These are phyloP conservation scores for Bombus waltoni DNA, from an alignment of 1,140 invertebrate species.

Conservation along the genomic window DNA sequence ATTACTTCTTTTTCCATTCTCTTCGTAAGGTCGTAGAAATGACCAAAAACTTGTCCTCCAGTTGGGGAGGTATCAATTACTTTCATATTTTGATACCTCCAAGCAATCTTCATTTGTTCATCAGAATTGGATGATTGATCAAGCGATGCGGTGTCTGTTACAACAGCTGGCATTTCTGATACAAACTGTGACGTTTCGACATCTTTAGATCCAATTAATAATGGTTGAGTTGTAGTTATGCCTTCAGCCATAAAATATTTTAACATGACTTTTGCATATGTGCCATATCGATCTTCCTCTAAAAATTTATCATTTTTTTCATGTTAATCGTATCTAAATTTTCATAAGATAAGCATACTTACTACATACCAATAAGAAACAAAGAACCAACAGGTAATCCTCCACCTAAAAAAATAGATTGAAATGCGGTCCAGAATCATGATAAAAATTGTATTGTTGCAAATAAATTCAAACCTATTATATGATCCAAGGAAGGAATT, in stretches of 20 bases:
- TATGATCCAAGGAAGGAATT: slow-evolving; percentile 87
- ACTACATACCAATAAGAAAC: slow-evolving; percentile 83
- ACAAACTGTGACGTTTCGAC: slow-evolving; percentile 86
- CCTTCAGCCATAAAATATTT: slow-evolving; percentile 94
- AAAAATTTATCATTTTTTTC: slow-evolving; percentile 35
- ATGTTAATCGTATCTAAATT: not conserved
- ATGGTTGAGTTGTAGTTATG: slow-evolving; percentile 87
- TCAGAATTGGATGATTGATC: slow-evolving; percentile 58
- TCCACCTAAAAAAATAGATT: slow-evolving; percentile 82
- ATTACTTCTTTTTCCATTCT: slow-evolving; percentile 85
- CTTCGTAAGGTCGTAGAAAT: slow-evolving; percentile 91
- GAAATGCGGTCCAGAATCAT: slow-evolving; percentile 57
- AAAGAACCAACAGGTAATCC: slow-evolving; percentile 86
- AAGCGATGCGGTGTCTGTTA: slow-evolving; percentile 64
- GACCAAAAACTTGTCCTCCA: slow-evolving; percentile 85
- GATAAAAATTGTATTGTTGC: slow-evolving; percentile 36
- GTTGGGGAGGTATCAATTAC: slow-evolving; percentile 84
- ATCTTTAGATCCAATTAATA: slow-evolving; percentile 89
- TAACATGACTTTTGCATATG: slow-evolving; percentile 88
- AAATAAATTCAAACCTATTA: slow-evolving; percentile 83
- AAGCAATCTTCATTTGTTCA: slow-evolving; percentile 92
- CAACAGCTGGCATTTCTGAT: slow-evolving; percentile 82
- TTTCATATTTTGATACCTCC: slow-evolving; percentile 91
- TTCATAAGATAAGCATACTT: slow-evolving; percentile 1
- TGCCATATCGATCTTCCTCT: slow-evolving; percentile 92